Evolutionary conservation across 2,797 vertebrate genomes (phyloP), one percentile per base, ranked within the genome.

Genomic region (Propithecus perrieri): DNA sequence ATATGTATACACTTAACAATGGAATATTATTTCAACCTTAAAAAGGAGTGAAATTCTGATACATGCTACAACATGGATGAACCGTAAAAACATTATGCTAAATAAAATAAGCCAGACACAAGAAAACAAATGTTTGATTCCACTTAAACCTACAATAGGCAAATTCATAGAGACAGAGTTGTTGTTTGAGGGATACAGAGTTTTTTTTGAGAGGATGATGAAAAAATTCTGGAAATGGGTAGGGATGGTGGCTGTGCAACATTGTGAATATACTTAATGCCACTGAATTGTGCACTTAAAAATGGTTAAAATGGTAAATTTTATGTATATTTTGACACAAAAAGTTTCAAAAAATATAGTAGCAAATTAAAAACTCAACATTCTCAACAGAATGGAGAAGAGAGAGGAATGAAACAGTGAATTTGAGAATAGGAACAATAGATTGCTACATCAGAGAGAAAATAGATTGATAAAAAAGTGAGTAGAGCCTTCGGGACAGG

Each of bases 91-190:
- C 9, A 14, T 75, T 30, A 59, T 80, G 38, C 33, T 80, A 28
- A 95, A 28, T 72, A 79, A 80, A 63, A 30, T 84, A 93, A 93
- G 22, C 18, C 65, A 92, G 35, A 75, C 22, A 80, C 20, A 78
- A 15, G 92, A 84, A 38, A 43, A 74, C 35, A 95, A 80, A 61
- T 90, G 65, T 15, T 95, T 74, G 30, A 80, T 69, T 94, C 67
- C 4, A 61, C 14, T 80, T 75, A 85, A 15, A 48, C 50, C 28
- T 89, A 89, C 48, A 53, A 67, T 69, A 83, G 87, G 15, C 13
- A 84, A n/a, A 96, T 69, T 91, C 43, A 91, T 61, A 78, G 50
- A 35, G 53, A 85, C 2, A 22, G 26, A 85, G 18, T 55, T 72
- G 38, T 78, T 87, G 33, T 88, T 96, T 91, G 83, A 30, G 59